Evolutionary conservation across 1,140 invertebrate genomes (phyloP), one percentile per base, ranked within the genome.

Genomic region (Kradibia gibbosae): DNA sequence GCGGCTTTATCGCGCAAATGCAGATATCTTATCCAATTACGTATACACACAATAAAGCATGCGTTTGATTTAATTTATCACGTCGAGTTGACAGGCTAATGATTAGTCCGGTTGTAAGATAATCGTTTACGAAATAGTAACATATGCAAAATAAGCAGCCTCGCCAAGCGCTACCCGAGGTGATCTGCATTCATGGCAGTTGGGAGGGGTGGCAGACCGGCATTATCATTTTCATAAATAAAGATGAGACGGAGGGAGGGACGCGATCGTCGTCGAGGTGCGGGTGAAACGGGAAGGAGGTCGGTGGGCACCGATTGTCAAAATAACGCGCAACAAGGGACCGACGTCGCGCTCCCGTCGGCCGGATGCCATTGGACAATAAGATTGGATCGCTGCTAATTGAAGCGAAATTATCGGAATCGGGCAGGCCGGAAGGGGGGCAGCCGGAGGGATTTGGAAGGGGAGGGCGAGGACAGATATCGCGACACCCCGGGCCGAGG

Each of bases 361-460:
- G n/a, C n/a, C n/a, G 45, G 17, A 48, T 17, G 45, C 17, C 8
- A 48, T 48, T 48, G 45, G 17, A 48, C 17, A 17, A 17, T 48
- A 17, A 48, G 17, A 10, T 48, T 10, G 17, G 25, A 31, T 62
- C 25, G 28, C 60, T 1, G 20, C 36, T 39, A 73, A 73, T 73
- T 73, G 45, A 73, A 34, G 48, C 1, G 45, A 73, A 73, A 34
- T 45, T 8, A 73, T 73, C 36, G 71, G 22, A 53, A 53, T 67
- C 22, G 4, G n/a, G 25, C 7, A 57, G 15, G 5, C n/a, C 55
- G 55, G 8, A 7, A 22, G 45, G 45, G 45, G 17, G 45, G 17
- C 8, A 48, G 45, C 7, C 8, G 17, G 45, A 48, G 45, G 17
- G 45, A 48, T 7, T 10, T 7, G 17, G 45, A 48, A 17, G 17